Evolutionary conservation across 2,797 vertebrate genomes (phyloP).

Genomic region (Tokudaia muenninki): DNA sequence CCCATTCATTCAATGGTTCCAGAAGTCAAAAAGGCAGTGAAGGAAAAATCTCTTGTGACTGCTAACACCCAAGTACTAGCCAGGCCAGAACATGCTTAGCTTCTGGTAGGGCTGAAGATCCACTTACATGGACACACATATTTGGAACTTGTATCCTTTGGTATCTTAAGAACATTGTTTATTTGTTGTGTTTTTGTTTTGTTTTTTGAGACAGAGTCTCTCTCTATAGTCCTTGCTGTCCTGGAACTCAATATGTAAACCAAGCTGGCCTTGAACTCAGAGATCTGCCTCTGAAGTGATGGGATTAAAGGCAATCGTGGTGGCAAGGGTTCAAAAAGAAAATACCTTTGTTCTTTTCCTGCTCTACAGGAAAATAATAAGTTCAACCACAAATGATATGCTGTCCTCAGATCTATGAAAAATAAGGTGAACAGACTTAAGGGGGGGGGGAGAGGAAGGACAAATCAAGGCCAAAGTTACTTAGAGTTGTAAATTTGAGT

Average conservation of each 20-base stretch:
- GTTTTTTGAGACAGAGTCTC: not conserved
- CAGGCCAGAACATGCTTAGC: too few species aligned
- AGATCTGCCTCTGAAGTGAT: not conserved
- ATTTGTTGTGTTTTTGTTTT: not conserved
- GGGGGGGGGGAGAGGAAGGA: not conserved
- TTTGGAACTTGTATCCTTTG: not conserved
- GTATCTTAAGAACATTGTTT: not conserved
- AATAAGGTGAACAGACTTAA: constrained; percentile 11
- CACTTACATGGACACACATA: not conserved
- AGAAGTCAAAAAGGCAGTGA: not conserved
- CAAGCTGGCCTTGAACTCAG: not conserved
- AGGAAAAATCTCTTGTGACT: not conserved
- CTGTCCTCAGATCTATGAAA: not conserved
- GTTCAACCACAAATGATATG: not conserved
- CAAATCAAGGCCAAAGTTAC: not conserved
- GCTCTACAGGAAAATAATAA: not conserved
- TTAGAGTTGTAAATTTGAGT: constrained; percentile 18
- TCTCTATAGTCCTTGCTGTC: not conserved
- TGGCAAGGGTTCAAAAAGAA: not conserved
- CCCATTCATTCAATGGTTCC: not conserved
- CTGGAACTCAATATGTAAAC: not conserved
- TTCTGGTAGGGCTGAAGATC: not conserved
- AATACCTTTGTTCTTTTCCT: not conserved
- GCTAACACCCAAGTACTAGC: too few species aligned
- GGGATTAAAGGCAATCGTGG: not conserved